Conservation (phyloP, 2,113 vertebrate genomes). For the Lampris megalopsis region DNA sequence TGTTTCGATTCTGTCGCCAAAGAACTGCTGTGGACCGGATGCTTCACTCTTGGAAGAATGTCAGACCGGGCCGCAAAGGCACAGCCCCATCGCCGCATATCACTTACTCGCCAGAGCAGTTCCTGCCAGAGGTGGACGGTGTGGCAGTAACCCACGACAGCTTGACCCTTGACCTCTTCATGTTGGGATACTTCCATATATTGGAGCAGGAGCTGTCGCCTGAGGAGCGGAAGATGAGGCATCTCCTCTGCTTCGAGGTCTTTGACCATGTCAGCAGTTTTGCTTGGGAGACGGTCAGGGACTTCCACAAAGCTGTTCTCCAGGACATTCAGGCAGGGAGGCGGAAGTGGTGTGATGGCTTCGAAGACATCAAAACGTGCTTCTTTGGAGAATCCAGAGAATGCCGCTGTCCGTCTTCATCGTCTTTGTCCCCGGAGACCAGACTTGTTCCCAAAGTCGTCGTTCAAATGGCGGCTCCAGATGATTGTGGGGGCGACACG, state of each 20-base stretch:
- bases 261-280: conserved; percentile 91
- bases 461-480: conserved; percentile 34
- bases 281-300: conserved; percentile 86
- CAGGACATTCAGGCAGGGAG: conserved; percentile 87
- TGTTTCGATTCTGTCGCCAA: conserved; percentile 84
- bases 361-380: conserved; percentile 90
- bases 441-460: conserved; percentile 54
- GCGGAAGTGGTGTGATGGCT: conserved; percentile 88
- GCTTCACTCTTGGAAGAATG: conserved; percentile 83
- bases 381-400: conserved; percentile 82
- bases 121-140: conserved; percentile 84
- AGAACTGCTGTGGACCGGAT: conserved; percentile 84
- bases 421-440: conserved; percentile 5
- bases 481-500: conserved; percentile 42
- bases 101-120: conserved; percentile 89
- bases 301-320: conserved; percentile 91
- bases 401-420: conserved; percentile 18
- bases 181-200: conserved; percentile 96
- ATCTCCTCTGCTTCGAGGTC: conserved; percentile 95
- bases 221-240: conserved; percentile 90
- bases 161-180: conserved; percentile 93
- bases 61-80: conserved; percentile 35
- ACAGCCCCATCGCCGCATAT: conserved; percentile 43
- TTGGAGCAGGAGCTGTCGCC: conserved; percentile 89
- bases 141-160: conserved; percentile 78